Base-by-base conservation (phyloP, 2,113 vertebrate genomes). In the Oplegnathus fasciatus region DNA sequence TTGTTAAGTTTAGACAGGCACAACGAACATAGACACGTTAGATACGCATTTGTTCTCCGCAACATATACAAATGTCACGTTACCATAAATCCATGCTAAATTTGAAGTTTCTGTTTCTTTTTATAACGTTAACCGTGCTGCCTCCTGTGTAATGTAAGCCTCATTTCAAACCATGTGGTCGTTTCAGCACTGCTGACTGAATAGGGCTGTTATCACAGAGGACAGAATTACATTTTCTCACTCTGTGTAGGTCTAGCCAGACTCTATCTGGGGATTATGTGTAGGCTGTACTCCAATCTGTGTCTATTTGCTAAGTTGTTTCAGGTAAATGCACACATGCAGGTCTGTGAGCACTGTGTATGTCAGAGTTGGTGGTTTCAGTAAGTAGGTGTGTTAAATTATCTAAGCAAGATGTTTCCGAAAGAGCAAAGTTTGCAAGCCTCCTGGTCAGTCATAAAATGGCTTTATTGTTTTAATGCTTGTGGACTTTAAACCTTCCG, bases 401-500 rank as follows among this genome's bases (percentile, higher is more conserved):
- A 28, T n/a, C 4, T 5, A 30, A 57, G 42, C 17, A 54, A 67
- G 18, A 26, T 40, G 22, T 73, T 40, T 60, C 13, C 42, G 20
- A 5, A 18, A 24, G 48, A 50, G 40, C 74, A 74, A 62, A 78
- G 77, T 81, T 52, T 60, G 32, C 30, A 44, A 13, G 22, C 34
- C 20, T 81, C 48, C 40, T 37, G 1, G 48, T 75, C 32, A 48
- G 42, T 89, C 40, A 72, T 89, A 57, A 80, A 84, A 40, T 32
- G 2, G 30, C 54, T 90, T 91, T 78, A 88, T 83, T 72, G 80
- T 72, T 89, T 70, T 80, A 74, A 78, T 76, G 78, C 66, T 2
- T 67, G 17, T 90, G 88, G 84, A 93, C 86, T 91, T 92, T 76
- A 80, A 66, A 72, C 84, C 20, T 82, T 34, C 13, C 9, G 24